Evolutionary conservation across 2,113 vertebrate species (phyloP).

Genomic region (Psephotus haematonotus): DNA sequence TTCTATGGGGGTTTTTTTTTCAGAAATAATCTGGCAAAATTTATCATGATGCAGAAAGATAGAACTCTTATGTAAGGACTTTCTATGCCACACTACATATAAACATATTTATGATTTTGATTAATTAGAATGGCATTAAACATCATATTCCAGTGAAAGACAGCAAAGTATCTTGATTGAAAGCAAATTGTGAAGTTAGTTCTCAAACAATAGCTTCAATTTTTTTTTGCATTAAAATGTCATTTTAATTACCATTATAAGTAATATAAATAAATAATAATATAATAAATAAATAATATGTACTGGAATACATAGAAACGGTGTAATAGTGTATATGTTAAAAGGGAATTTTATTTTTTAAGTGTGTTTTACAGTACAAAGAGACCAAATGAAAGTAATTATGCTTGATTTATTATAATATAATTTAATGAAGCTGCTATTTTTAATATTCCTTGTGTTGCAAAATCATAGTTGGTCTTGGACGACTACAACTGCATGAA

Average conservation of each 20-base stretch:
- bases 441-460: neutral
- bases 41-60: neutral
- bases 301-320: neutral
- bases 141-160: neutral
- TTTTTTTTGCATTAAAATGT: neutral
- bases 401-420: neutral
- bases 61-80: neutral
- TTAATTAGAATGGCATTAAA: neutral
- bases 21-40: neutral
- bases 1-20: neutral
- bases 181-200: neutral
- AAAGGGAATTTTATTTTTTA: neutral
- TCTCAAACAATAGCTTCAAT: neutral
- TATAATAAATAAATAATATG: neutral
- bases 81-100: neutral
- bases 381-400: neutral
- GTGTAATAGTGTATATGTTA: neutral
- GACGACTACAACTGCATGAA: accelerated
- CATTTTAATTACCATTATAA: neutral
- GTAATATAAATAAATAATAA: neutral
- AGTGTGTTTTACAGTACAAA: neutral
- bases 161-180: neutral
- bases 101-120: neutral
- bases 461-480: neutral
- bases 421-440: neutral